phyloP scores from a whole-genome alignment of 2,113 vertebrate genomes.

The Platysteira castanea region DNA sequence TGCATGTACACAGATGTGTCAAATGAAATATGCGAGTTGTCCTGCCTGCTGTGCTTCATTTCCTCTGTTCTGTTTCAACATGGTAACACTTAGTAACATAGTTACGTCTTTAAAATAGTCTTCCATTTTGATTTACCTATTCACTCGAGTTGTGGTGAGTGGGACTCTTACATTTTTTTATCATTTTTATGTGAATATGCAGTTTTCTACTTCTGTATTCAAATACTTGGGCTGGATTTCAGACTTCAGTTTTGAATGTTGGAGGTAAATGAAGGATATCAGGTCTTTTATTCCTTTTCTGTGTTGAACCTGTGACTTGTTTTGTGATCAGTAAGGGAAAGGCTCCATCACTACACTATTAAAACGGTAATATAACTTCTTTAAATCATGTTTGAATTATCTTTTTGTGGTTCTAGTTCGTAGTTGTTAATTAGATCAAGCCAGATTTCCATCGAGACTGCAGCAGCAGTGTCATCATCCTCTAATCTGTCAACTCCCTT shows the following conservation, averaged over 20 bases:
- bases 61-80: not conserved
- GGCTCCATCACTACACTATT: not conserved
- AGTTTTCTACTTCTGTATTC: not conserved
- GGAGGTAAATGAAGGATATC: not conserved
- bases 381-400: slow-evolving; percentile 52
- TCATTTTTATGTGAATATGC: not conserved
- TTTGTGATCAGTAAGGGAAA: slow-evolving; percentile 21
- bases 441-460: slow-evolving; percentile 54
- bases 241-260: not conserved
- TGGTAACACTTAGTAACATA: not conserved
- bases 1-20: not conserved
- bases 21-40: not conserved
- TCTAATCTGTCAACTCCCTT: slow-evolving; percentile 66
- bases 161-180: not conserved
- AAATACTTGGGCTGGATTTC: not conserved
- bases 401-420: slow-evolving; percentile 18
- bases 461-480: slow-evolving; percentile 53
- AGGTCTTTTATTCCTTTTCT: not conserved
- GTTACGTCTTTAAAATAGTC: not conserved
- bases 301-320: not conserved
- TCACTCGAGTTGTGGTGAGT: not conserved
- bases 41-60: not conserved
- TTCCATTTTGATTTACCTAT: not conserved
- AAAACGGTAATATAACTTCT: slow-evolving; percentile 14
- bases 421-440: slow-evolving; percentile 65